Percentiles rank a stretch among this genome's conserved stretches.
phyloP scores from a whole-genome alignment of 1,140 invertebrate species.

The Apis dorsata region DNA sequence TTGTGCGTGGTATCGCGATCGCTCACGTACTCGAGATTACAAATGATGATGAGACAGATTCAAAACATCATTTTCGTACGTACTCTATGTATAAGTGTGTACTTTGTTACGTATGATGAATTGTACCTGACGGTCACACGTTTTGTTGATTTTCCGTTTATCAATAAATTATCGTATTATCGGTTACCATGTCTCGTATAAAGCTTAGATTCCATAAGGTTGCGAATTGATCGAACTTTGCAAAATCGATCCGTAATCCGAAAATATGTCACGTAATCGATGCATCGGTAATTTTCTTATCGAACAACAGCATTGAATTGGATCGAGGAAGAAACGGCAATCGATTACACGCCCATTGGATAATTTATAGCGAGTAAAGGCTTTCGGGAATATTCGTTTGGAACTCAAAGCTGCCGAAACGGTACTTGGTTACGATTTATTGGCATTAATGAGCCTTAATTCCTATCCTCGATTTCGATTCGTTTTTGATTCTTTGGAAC shows the following conservation, averaged over 20 bases:
- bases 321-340: constrained; percentile 10
- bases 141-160: constrained; percentile 67
- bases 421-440: constrained; percentile 44
- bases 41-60: not conserved
- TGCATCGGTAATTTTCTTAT: not conserved
- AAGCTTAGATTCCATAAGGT: no score
- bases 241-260: no score
- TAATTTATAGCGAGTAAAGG: constrained; percentile 29
- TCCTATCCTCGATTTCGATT: constrained; percentile 10
- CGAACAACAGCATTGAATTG: not conserved
- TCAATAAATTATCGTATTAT: constrained; percentile 65
- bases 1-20: constrained; percentile 5
- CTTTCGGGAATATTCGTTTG: not conserved
- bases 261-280: not conserved
- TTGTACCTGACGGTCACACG: constrained; percentile 69
- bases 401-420: constrained; percentile 29
- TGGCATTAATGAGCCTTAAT: constrained; percentile 40
- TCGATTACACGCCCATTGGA: constrained; percentile 28
- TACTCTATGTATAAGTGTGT: constrained; percentile 36
- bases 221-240: no score
- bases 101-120: constrained; percentile 60
- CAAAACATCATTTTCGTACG: constrained; percentile 42
- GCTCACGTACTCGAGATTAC: not conserved
- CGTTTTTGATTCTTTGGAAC: not conserved
- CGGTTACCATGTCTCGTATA: not conserved